These are phyloP conservation scores for Blera fallax DNA, from an alignment of 2,888 invertebrate species.

Conservation along the genomic window DNA sequence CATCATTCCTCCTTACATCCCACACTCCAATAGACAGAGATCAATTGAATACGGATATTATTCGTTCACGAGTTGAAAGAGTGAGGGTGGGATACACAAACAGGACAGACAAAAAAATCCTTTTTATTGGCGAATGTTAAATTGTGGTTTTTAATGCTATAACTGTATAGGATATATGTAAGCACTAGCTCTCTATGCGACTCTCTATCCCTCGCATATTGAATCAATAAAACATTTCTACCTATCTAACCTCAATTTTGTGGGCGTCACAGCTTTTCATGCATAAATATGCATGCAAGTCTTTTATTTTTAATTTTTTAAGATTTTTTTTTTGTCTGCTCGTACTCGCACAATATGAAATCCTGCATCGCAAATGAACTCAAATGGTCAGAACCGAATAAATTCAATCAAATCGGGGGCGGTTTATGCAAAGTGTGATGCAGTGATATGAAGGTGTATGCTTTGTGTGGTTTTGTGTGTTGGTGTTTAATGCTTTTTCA, in stretches of 20 bases:
- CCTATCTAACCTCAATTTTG: constrained; percentile 66
- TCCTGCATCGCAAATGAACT: constrained; percentile 64
- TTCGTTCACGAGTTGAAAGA: too few species aligned
- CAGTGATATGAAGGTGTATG: background rate
- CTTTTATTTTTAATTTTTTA: background rate
- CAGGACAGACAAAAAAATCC: background rate
- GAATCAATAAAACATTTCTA: constrained; percentile 64
- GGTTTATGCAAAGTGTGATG: constrained; percentile 14
- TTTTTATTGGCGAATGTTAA: constrained; percentile 34
- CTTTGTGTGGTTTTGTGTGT: background rate
- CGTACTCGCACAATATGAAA: constrained; percentile 39
- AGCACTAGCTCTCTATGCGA: background rate
- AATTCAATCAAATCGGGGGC: constrained; percentile 39
- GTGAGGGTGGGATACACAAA: background rate
- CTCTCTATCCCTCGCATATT: constrained; percentile 39
- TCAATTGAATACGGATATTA: constrained; percentile 28
- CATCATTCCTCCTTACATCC: background rate
- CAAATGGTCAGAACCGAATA: constrained; percentile 47
- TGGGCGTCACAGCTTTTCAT: constrained; percentile 44
- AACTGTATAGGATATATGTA: constrained; percentile 4
- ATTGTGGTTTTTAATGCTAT: constrained; percentile 55
- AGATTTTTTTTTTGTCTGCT: background rate
- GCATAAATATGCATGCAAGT: constrained; percentile 43
- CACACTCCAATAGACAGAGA: background rate
- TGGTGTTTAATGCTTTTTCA: constrained; percentile 43